Base-by-base conservation (phyloP, 2,797 vertebrate genomes). In the Naso thynnoides region DNA sequence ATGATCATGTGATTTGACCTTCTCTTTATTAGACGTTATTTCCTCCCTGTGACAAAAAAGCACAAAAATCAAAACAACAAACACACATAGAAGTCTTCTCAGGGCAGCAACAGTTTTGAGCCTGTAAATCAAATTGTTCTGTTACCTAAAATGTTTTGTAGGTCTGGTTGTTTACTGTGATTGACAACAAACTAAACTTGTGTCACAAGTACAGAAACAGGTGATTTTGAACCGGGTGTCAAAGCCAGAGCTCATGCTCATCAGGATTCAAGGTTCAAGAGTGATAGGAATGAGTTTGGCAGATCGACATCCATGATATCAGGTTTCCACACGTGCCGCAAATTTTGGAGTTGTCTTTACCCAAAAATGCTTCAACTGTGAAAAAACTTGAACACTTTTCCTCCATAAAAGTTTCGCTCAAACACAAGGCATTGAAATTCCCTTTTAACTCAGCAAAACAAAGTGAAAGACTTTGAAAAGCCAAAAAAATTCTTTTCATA, bases 1-100 rank as follows among this genome's bases (percentile, higher is more conserved):
- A 39, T 10, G 2, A 33, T 56, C 63, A 76, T 76, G 48, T 68
- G 76, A 71, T 55, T 60, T 66, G 4, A 47, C 36, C 5, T 57
- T 36, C 48, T 67, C 33, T 47, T 38, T 24, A 31, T 60, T 48
- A 69, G 76, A 65, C 27, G 39, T 3, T 8, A 45, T 31, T 48
- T 29, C 19, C 15, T 8, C 6, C 62, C 48, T 54, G 8, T 53
- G 52, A 58, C 36, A 26, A 19, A 31, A 31, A 4, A 31, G 31
- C 31, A 31, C 4, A 4, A 31, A 36, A 8, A 36, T 8, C 8
- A 36, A 36, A 8, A 36, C 33, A 36, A 36, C 6, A 10, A 36
- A 36, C 33, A 36, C 33, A 36, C 33, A 36, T 11, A 10, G 31
- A 33, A 7, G 31, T 33, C 31, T 33, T 33, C 31, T 33, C 9